Evolutionary conservation across 2,113 vertebrate species (phyloP).

Genomic region (Nerophis ophidion): DNA sequence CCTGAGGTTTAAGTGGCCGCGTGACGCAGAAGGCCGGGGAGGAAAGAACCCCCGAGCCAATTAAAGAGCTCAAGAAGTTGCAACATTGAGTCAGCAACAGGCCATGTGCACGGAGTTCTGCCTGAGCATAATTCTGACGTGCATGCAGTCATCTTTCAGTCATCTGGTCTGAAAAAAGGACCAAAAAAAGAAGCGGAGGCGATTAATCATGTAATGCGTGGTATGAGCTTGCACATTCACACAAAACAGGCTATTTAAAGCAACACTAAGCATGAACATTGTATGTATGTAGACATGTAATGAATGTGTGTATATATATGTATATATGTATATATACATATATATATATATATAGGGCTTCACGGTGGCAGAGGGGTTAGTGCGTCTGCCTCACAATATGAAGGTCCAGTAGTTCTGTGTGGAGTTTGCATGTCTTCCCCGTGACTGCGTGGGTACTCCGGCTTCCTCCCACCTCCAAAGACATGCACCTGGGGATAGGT

Average conservation of each 20-base stretch:
- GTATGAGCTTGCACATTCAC: not conserved
- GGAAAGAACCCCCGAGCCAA: conserved; percentile 56
- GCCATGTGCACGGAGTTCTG: not conserved
- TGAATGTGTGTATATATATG: no score
- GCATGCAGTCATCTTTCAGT: conserved; percentile 7
- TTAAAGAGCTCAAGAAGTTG: conserved; percentile 40
- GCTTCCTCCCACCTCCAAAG: no score
- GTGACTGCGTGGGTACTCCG: no score
- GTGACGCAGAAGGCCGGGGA: conserved; percentile 52
- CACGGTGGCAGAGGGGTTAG: no score
- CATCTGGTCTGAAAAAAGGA: not conserved
- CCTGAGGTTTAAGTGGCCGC: conserved; percentile 48
- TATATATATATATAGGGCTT: no score
- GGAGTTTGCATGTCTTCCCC: no score
- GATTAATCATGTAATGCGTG: not conserved
- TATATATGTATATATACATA: no score
- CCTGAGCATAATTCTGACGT: conserved; percentile 7
- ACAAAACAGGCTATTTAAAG: not conserved
- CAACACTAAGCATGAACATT: not conserved
- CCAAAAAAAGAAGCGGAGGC: not conserved
- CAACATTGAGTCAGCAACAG: conserved; percentile 3
- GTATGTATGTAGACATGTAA: no score
- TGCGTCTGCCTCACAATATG: no score
- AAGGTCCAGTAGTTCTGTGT: no score
- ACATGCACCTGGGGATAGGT: no score